Evolutionary conservation across 2,113 vertebrate genomes (phyloP).

Genomic region (Ammodytes dubius): DNA sequence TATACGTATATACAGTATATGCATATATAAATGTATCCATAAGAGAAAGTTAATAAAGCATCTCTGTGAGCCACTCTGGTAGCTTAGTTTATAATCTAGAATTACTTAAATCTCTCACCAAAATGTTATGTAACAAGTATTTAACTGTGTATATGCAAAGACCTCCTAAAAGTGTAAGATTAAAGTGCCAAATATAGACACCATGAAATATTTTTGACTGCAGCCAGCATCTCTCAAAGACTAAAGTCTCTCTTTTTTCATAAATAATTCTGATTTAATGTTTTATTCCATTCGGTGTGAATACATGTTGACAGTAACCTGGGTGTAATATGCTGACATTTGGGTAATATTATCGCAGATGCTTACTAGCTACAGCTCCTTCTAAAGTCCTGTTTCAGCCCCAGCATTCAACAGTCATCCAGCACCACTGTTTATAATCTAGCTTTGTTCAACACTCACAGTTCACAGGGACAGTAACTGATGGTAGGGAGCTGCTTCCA

Average conservation of each 20-base stretch:
- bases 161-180: no score
- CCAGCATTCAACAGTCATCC: neutral
- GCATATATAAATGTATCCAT: neutral
- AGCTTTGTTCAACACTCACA: neutral
- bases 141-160: no score
- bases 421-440: neutral
- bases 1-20: no score
- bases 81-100: neutral
- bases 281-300: conserved; percentile 7
- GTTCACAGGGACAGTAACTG: neutral
- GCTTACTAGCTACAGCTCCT: neutral
- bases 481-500: neutral
- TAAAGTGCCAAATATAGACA: neutral
- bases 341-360: neutral
- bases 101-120: no score
- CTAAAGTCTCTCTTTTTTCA: no score
- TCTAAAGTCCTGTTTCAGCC: neutral
- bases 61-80: neutral
- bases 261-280: neutral
- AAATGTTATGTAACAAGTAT: no score
- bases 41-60: neutral
- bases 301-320: neutral
- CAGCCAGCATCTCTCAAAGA: neutral
- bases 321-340: neutral
- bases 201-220: neutral